Evolutionary conservation across 2,113 vertebrate genomes (phyloP).

Genomic region (Hyaena hyaena): DNA sequence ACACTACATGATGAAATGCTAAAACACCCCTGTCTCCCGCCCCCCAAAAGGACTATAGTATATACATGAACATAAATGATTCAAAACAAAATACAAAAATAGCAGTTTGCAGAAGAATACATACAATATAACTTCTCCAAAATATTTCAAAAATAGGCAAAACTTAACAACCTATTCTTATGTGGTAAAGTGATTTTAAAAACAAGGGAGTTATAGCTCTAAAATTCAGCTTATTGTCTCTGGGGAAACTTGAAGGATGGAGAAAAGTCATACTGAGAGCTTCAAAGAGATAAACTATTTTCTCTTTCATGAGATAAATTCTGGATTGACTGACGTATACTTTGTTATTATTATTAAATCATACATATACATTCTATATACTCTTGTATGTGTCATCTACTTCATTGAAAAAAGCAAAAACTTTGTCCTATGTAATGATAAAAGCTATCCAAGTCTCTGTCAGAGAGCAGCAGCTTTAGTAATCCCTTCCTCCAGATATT

Average conservation of each 20-base stretch:
- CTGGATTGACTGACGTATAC: not conserved
- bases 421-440: not conserved
- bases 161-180: not conserved
- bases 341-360: conserved; percentile 3
- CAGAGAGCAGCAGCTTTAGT: not conserved
- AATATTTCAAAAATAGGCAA: conserved; percentile 38
- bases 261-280: not conserved
- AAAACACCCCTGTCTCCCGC: not conserved
- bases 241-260: not conserved
- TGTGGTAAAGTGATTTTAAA: not conserved
- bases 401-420: conserved; percentile 30
- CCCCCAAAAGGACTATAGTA: not conserved
- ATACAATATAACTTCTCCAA: not conserved
- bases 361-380: not conserved
- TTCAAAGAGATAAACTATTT: not conserved
- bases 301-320: conserved; percentile 23
- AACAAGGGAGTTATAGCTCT: not conserved
- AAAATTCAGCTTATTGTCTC: not conserved
- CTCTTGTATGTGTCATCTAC: not conserved
- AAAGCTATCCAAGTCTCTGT: not conserved
- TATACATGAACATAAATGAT: not conserved
- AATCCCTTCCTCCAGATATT: not conserved
- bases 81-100: not conserved
- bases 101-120: conserved; percentile 19
- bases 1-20: not conserved